Conservation (phyloP, 2,113 vertebrate genomes). For the Diadophis punctatus region DNA sequence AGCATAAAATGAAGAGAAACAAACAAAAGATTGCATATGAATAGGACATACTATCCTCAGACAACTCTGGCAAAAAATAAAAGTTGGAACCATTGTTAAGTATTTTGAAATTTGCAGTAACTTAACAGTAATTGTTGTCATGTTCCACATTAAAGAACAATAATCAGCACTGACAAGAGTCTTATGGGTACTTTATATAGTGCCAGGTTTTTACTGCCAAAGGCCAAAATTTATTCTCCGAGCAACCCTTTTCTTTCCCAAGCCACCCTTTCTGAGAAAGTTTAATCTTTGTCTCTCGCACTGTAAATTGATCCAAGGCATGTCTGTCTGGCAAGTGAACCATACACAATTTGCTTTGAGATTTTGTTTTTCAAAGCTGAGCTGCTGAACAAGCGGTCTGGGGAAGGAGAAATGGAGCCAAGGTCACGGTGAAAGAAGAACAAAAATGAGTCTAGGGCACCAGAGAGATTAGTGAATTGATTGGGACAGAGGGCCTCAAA, state of each 20-base stretch:
- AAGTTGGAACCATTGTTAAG: background rate
- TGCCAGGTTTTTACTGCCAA: background rate
- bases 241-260: background rate
- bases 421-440: constrained; percentile 45
- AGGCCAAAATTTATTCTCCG: background rate
- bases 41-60: background rate
- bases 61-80: background rate
- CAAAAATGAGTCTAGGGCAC: constrained; percentile 28
- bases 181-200: background rate
- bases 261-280: background rate
- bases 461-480: background rate
- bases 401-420: constrained; percentile 35
- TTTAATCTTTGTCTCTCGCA: background rate
- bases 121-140: background rate
- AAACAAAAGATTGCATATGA: background rate
- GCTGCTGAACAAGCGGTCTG: constrained; percentile 30
- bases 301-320: constrained; percentile 14
- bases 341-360: constrained; percentile 22
- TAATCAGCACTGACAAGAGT: background rate
- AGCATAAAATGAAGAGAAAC: background rate
- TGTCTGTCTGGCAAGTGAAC: constrained; percentile 16
- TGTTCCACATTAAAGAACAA: background rate
- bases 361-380: background rate
- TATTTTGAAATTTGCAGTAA: background rate
- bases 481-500: constrained; percentile 1